Base-by-base conservation (phyloP, 1,140 invertebrate genomes). In the Zaprionus africanus region DNA sequence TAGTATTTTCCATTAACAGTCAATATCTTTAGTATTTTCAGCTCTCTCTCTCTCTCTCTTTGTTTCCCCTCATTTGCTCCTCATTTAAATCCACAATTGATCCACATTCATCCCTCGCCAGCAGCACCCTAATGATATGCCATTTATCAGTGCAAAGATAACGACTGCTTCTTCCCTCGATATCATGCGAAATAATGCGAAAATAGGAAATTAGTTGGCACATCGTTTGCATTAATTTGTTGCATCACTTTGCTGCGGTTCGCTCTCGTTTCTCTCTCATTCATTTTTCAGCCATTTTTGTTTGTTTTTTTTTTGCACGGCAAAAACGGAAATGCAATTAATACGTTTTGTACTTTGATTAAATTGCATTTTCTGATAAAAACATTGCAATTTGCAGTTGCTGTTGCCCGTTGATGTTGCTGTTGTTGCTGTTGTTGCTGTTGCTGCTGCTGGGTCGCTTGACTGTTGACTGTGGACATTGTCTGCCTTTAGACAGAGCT, bases 291-390 rank as follows among this genome's bases (percentile, higher is more conserved):
- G n/a, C 9, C 17, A 34, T 34, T 34, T 34, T 34, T 34, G 31
- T 34, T 34, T 31, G 7, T 43, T 38, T 5, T 38, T 38, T 12
- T 15, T 38, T 15, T 46, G 6, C 41, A 46, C 41, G n/a, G 38
- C 38, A 49, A 49, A 49, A 49, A 19, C 46, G 46, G 46, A 51
- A 51, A 51, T 51, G 46, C 46, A 51, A 51, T 51, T 51, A 51
- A 51, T 51, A 51, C 46, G 46, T 51, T 51, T 51, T 51, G 46
- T 51, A 51, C 46, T 51, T 51, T 51, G 46, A 51, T 51, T 51
- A 51, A 51, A 51, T 51, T 51, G 46, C 46, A 19, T 51, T 51
- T 51, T 22, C 46, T 5, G 46, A 51, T 51, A 51, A 51, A 51
- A 51, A 51, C 46, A 51, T 51, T 24, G 46, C 46, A 51, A 51